Evolutionary conservation across 30 jellyfish, hydroid and myxozoan genomes (phyloP), one percentile per base, ranked within the genome.

Genomic region (Rhopilema esculentum): DNA sequence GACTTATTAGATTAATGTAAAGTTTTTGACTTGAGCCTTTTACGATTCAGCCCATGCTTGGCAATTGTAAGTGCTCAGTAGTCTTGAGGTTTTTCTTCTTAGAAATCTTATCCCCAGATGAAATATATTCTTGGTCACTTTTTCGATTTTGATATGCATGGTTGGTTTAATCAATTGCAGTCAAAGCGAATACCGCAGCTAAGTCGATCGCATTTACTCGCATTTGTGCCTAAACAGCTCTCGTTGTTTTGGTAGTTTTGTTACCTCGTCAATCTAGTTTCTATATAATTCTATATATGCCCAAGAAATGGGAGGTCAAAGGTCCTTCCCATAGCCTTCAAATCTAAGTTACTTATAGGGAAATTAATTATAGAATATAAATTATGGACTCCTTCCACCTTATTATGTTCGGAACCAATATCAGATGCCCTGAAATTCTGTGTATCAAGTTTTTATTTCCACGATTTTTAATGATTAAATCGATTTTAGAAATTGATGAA

Each of bases 1-100:
- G n/a, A 66, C 48, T 31, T 40, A 73, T 40, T 1, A 66, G 84
- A 73, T 73, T 73, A 73, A 73, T 73, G 15, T 40, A 40, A 25
- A 73, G 70, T 67, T 67, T 32, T 67, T 67, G 78, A 67, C 31
- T 73, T 73, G 70, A 73, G 70, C 50, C 40, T 12, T 73, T 73
- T 15, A 4, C 23, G 48, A 31, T 73, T 73, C 84, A 40, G 66
- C 82, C 49, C 26, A 67, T 67, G 78, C 48, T 26, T 30, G 48
- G 64, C 17, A 17, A 32, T 40, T 40, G 57, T 40, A 12, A 40
- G 57, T 40, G 57, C 57, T 12, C 57, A 40, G 57, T 40, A 40
- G 57, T 40, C 57, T 40, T 40, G 57, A 40, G 57, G 57, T 40
- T 40, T 40, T 40, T 40, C 57, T 40, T 40, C 57, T 40, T 40